Evolutionary conservation across 2,113 vertebrate genomes (phyloP).

Genomic region (Notarius lentiginosus): DNA sequence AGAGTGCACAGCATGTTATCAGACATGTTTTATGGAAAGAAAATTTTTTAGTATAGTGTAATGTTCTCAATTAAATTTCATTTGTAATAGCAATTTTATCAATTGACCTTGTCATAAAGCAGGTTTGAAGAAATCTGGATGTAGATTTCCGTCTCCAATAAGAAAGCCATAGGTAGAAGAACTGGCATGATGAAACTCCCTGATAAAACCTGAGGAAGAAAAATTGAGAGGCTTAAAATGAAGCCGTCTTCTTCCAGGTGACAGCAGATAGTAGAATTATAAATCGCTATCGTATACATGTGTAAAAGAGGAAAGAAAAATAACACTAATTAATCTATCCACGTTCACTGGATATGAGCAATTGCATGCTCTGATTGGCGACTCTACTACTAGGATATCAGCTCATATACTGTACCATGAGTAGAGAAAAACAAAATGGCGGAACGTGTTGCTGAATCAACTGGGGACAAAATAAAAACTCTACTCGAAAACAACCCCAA

Average conservation of each 20-base stretch:
- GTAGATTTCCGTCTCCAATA: background rate
- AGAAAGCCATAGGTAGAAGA: background rate
- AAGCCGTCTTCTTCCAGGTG: too few relatives aligned
- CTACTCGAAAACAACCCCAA: too few relatives aligned
- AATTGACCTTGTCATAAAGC: background rate
- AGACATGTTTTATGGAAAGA: background rate
- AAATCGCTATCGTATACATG: background rate
- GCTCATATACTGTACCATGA: too few relatives aligned
- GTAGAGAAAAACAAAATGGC: too few relatives aligned
- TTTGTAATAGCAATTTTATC: background rate
- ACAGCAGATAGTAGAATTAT: background rate
- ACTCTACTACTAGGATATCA: too few relatives aligned
- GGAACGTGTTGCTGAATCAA: too few relatives aligned
- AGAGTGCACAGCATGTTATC: background rate
- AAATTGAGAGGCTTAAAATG: background rate
- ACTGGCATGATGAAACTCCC: background rate
- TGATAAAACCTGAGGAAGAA: background rate
- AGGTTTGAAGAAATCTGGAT: background rate
- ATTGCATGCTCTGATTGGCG: too few relatives aligned
- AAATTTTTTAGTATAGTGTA: background rate
- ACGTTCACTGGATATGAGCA: too few relatives aligned
- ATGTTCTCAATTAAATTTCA: background rate
- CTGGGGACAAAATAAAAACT: too few relatives aligned
- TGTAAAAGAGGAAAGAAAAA: background rate
- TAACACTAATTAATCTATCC: too few relatives aligned